Conservation (phyloP, 2,113 vertebrate genomes). For the Solenodon paradoxus region DNA sequence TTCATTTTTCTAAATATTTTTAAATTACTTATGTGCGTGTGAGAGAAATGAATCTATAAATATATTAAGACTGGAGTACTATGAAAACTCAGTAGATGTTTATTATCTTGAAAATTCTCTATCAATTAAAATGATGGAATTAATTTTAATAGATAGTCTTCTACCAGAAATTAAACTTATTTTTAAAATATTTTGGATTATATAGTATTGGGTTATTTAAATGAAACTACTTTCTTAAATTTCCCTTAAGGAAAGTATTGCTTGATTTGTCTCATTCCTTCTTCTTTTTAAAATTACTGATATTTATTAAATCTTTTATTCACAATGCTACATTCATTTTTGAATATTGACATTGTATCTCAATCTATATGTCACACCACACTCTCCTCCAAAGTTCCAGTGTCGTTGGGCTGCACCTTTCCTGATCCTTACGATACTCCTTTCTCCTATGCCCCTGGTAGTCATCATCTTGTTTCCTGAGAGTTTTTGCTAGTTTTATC, state of each 20-base stretch:
- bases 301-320: no score
- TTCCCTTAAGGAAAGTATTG: constrained; percentile 9
- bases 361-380: no score
- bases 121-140: not conserved
- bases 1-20: not conserved
- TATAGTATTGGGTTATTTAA: not conserved
- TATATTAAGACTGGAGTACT: not conserved
- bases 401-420: no score
- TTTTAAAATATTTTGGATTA: not conserved
- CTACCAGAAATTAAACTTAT: not conserved
- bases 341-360: no score
- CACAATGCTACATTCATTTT: no score
- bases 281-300: not conserved
- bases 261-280: not conserved
- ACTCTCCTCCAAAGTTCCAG: no score
- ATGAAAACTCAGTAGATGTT: not conserved
- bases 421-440: no score
- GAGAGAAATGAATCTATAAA: not conserved
- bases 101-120: not conserved
- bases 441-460: no score
- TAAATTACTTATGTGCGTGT: not conserved
- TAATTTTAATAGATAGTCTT: not conserved
- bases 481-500: no score
- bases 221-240: not conserved
- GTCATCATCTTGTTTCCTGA: no score